Evolutionary conservation across 2,113 vertebrate species (phyloP).

Genomic region (Podilymbus podiceps): DNA sequence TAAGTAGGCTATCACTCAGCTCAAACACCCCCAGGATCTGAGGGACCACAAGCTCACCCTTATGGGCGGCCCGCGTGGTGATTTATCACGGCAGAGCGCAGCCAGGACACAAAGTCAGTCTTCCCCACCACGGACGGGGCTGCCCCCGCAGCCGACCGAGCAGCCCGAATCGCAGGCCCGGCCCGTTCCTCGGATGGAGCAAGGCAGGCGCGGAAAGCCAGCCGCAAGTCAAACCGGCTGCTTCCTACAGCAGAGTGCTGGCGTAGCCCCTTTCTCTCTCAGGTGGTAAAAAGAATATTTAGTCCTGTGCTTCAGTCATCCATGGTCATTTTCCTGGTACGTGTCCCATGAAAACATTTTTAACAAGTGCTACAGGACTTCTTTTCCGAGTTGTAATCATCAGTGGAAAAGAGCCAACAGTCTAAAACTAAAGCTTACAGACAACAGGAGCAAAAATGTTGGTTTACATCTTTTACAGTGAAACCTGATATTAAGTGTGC

Average conservation of each 20-base stretch:
- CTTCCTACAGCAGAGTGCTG: background rate
- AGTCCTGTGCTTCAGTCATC: background rate
- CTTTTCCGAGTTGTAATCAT: background rate
- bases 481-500: background rate
- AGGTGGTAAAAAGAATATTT: background rate
- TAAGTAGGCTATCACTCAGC: background rate
- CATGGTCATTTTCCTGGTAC: background rate
- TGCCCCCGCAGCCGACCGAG: accelerated
- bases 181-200: background rate
- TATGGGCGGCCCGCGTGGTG: accelerated
- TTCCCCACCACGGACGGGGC: background rate
- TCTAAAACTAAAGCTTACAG: slow-evolving; percentile 4
- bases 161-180: background rate
- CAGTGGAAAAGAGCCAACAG: background rate
- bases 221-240: background rate
- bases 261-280: accelerated
- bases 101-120: background rate
- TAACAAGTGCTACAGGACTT: background rate
- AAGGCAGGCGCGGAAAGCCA: accelerated
- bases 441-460: background rate
- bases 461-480: background rate
- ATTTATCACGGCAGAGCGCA: background rate
- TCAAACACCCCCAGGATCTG: background rate
- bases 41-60: background rate
- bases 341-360: background rate